Evolutionary conservation across 2,888 invertebrate species (phyloP).

Genomic region (Pelosia muscerda): DNA sequence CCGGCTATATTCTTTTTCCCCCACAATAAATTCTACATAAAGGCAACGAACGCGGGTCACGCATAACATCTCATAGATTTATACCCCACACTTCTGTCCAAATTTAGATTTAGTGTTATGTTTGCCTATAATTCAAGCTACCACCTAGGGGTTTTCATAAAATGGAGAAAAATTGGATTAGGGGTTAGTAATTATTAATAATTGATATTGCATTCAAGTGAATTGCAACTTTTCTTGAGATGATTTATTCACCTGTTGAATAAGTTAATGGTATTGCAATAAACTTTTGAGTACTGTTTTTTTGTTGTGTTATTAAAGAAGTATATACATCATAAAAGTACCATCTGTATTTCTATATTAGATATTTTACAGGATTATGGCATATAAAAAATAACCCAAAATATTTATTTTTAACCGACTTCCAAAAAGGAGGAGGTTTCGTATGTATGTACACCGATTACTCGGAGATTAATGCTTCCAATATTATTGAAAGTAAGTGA

Average conservation of each 20-base stretch:
- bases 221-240: constrained; percentile 27
- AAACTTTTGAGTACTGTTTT: too few relatives aligned
- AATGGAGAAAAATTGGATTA: constrained; percentile 58
- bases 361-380: too few relatives aligned
- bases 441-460: too few relatives aligned
- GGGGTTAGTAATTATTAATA: constrained; percentile 48
- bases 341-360: too few relatives aligned
- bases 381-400: too few relatives aligned
- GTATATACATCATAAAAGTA: too few relatives aligned
- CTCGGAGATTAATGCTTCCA: too few relatives aligned
- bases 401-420: too few relatives aligned
- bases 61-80: constrained; percentile 85
- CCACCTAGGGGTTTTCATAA: constrained; percentile 54
- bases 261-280: neutral
- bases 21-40: constrained; percentile 82
- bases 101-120: constrained; percentile 85
- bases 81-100: constrained; percentile 84
- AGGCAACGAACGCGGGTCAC: constrained; percentile 80
- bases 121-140: constrained; percentile 73
- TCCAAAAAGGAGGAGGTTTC: too few relatives aligned
- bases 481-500: neutral
- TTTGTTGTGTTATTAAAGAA: too few relatives aligned
- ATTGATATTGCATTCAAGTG: constrained; percentile 32
- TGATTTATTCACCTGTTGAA: neutral
- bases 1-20: constrained; percentile 69